Conservation (phyloP, 2,113 vertebrate species). For the Perca schrenkii region DNA sequence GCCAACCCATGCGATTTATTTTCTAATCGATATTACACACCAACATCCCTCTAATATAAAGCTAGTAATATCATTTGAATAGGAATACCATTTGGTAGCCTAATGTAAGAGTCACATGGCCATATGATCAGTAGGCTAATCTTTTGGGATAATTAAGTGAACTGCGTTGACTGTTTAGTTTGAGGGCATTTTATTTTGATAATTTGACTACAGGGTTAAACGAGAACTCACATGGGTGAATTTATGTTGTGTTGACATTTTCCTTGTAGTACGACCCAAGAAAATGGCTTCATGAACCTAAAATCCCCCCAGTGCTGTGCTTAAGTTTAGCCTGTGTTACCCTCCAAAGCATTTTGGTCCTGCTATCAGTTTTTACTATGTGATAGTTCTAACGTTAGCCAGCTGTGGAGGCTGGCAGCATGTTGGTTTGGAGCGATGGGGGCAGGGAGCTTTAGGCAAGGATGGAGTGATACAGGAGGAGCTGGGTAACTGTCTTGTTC, state of each 20-base stretch:
- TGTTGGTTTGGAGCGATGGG: neutral
- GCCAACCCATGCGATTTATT: neutral
- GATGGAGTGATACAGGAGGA: slow-evolving; percentile 20
- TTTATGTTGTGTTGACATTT: neutral
- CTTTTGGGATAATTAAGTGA: no score
- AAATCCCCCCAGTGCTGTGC: neutral
- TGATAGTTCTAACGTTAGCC: slow-evolving; percentile 8
- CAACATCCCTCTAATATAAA: neutral
- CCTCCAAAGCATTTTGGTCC: neutral
- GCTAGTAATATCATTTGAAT: no score
- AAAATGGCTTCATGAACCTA: neutral
- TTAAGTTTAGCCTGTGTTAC: no score
- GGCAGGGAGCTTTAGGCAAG: slow-evolving; percentile 1
- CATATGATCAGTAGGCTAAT: no score
- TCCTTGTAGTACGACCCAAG: neutral
- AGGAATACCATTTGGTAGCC: no score
- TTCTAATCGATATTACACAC: neutral
- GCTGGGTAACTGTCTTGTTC: slow-evolving; percentile 30
- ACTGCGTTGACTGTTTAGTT: neutral
- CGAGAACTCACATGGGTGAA: neutral
- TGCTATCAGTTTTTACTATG: neutral
- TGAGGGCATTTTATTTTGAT: neutral
- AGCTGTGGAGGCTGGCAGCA: slow-evolving; percentile 1
- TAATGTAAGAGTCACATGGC: neutral
- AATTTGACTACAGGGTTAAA: neutral